Evolutionary conservation across 2,888 invertebrate species (phyloP).

Genomic region (Venusia cambrica): DNA sequence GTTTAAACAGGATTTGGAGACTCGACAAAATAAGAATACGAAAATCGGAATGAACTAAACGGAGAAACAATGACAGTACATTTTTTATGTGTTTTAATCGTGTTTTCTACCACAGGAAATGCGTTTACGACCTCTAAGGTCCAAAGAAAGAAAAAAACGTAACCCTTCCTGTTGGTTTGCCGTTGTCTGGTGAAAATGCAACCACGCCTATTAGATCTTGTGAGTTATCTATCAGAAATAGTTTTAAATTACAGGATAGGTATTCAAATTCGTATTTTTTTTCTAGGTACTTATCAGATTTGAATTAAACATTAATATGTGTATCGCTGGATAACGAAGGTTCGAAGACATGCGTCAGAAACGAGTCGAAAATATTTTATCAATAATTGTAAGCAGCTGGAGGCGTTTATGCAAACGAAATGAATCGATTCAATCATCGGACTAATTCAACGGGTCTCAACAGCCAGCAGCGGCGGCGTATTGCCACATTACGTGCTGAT

Average conservation of each 20-base stretch:
- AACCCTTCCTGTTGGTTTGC: no score
- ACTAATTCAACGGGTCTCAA: conserved; percentile 57
- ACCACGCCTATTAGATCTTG: no score
- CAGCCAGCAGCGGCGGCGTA: conserved; percentile 1
- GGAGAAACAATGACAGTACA: conserved; percentile 62
- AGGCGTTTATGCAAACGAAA: conserved; percentile 75
- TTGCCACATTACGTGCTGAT: no score
- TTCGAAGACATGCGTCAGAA: conserved; percentile 71
- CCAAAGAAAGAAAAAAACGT: no score
- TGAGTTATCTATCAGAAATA: no score
- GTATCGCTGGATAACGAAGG: conserved; percentile 47
- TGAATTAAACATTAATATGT: conserved; percentile 4
- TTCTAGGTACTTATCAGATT: no score
- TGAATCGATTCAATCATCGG: conserved; percentile 61
- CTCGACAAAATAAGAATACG: conserved; percentile 55
- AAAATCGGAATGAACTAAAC: conserved; percentile 52
- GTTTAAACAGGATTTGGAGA: conserved; percentile 61
- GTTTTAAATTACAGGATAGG: no score
- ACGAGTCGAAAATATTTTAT: conserved; percentile 74
- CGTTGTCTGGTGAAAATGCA: no score
- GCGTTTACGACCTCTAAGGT: conserved; percentile 33
- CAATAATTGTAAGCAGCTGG: conserved; percentile 78
- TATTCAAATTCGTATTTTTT: no score
- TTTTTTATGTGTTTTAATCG: conserved; percentile 45
- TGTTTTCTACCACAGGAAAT: conserved; percentile 39